phyloP scores from a whole-genome alignment of 2,113 vertebrate species.

The Poicephalus meyeri region DNA sequence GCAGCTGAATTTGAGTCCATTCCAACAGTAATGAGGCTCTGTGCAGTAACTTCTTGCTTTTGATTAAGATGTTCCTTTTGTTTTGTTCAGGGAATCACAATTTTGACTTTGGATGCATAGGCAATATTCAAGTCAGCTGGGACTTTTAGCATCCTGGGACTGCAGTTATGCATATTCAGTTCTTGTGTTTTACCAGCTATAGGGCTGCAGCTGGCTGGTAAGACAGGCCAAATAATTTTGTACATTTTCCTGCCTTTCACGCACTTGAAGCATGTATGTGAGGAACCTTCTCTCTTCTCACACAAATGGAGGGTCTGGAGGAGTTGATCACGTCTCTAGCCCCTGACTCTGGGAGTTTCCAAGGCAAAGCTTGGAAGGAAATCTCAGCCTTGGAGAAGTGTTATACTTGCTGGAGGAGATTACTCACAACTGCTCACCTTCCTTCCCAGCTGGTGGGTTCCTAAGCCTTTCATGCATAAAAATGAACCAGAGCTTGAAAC shows the following conservation, averaged over 20 bases:
- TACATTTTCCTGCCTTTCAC: not conserved
- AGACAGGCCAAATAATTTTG: not conserved
- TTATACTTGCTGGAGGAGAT: not conserved
- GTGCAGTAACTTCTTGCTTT: not conserved
- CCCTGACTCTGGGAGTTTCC: not conserved
- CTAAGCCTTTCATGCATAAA: conserved; percentile 29
- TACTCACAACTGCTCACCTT: not conserved
- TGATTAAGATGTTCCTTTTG: not conserved
- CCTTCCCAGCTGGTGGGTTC: not conserved
- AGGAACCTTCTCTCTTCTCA: not conserved
- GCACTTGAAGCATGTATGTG: no score
- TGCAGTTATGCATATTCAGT: fast-evolving
- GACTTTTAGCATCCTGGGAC: not conserved
- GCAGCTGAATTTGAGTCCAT: not conserved
- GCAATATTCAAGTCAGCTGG: not conserved
- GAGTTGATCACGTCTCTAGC: fast-evolving
- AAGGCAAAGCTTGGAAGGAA: not conserved
- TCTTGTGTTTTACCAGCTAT: not conserved
- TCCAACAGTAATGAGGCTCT: not conserved
- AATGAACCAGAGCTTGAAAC: not conserved
- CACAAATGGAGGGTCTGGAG: fast-evolving
- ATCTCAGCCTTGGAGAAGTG: not conserved
- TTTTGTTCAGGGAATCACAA: not conserved
- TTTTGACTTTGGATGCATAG: not conserved
- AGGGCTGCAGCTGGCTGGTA: not conserved